phyloP scores from a whole-genome alignment of 2,888 invertebrate genomes.

The Folsomia candida region DNA sequence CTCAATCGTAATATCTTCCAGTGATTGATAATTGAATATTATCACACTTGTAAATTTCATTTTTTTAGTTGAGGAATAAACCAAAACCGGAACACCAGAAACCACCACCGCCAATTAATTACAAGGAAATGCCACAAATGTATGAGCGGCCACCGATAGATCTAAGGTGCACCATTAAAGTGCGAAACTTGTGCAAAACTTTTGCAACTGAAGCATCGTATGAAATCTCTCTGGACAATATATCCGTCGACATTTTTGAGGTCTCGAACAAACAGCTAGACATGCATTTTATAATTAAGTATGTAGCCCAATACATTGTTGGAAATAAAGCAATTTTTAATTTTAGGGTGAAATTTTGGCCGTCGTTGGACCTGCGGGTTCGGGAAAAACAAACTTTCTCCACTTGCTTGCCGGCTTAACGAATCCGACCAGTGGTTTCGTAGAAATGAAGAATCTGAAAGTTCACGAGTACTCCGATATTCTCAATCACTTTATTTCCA shows the following conservation, averaged over 20 bases:
- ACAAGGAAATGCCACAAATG: neutral
- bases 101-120: slow-evolving; percentile 3
- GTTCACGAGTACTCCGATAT: slow-evolving; percentile 29
- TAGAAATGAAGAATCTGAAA: slow-evolving; percentile 32
- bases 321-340: neutral
- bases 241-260: slow-evolving; percentile 33
- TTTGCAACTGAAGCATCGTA: slow-evolving; percentile 24
- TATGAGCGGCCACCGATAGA: slow-evolving; percentile 4
- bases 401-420: slow-evolving; percentile 28
- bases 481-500: slow-evolving; percentile 29
- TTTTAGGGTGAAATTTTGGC: slow-evolving; percentile 15
- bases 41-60: neutral
- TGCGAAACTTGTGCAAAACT: slow-evolving; percentile 12
- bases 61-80: neutral
- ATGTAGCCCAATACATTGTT: no score
- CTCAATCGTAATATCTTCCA: neutral
- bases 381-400: slow-evolving; percentile 35
- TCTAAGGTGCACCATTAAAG: neutral
- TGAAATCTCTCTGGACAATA: slow-evolving; percentile 27
- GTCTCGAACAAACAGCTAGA: slow-evolving; percentile 6
- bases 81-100: slow-evolving; percentile 8
- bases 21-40: no score
- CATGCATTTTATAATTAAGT: neutral
- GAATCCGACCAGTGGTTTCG: slow-evolving; percentile 31
- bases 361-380: slow-evolving; percentile 16